Evolutionary conservation across 2,113 vertebrate genomes (phyloP).

Genomic region (Cyprinodon variegatus): DNA sequence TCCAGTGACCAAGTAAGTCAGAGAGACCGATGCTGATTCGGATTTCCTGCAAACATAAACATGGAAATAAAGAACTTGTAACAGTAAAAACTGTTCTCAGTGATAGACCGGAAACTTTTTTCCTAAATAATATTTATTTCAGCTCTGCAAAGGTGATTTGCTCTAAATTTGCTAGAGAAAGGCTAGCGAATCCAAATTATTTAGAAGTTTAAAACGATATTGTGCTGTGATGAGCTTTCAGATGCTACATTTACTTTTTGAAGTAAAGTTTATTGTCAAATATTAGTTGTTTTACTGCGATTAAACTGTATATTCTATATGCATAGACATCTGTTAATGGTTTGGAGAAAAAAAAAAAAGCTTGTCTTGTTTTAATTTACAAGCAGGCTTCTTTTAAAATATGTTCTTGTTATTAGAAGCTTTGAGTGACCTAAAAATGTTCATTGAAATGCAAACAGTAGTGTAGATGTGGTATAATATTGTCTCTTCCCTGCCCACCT

Average conservation of each 20-base stretch:
- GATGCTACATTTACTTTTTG: too few species aligned
- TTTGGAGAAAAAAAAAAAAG: neutral
- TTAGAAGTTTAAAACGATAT: too few species aligned
- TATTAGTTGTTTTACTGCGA: neutral
- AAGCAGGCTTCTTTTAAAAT: too few species aligned
- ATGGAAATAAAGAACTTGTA: neutral
- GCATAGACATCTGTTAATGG: neutral
- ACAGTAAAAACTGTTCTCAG: neutral
- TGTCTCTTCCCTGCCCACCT: neutral
- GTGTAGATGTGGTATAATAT: neutral
- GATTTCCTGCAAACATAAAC: neutral
- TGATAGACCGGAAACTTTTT: neutral
- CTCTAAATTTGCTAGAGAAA: neutral
- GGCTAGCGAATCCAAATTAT: neutral
- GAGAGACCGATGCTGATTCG: neutral
- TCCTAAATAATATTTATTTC: neutral
- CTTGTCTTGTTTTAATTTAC: neutral
- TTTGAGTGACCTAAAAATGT: neutral
- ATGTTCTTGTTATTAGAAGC: neutral
- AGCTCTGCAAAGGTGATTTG: neutral
- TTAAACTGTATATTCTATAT: neutral
- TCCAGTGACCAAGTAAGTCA: constrained; percentile 90
- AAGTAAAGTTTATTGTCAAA: neutral
- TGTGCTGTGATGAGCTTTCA: too few species aligned
- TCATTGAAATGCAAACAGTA: neutral